Evolutionary conservation across 2,888 invertebrate species (phyloP).

Genomic region (Acanthosepion esculentum): DNA sequence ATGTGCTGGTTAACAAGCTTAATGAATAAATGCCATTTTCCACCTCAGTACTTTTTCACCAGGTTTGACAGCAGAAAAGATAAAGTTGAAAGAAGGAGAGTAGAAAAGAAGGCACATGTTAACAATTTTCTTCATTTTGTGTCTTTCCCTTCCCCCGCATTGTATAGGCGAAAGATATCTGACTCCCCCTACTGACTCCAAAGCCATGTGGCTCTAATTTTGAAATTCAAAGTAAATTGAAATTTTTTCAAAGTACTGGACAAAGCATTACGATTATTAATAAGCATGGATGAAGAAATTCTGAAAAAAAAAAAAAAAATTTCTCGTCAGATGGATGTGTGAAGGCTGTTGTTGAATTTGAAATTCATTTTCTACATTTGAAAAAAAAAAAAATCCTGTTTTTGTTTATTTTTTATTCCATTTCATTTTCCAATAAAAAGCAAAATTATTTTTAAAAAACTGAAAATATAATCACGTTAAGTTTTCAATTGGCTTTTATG

Average conservation of each 20-base stretch:
- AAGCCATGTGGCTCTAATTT: neutral
- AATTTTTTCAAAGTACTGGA: neutral
- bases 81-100: neutral
- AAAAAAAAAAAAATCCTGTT: neutral
- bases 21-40: slow-evolving; percentile 33
- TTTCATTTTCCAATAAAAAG: neutral
- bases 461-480: neutral
- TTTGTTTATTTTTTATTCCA: neutral
- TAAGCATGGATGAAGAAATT: neutral
- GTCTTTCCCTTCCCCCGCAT: neutral
- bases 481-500: slow-evolving; percentile 33
- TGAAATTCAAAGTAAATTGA: slow-evolving; percentile 6
- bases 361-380: neutral
- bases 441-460: neutral
- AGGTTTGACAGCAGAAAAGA: neutral
- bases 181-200: neutral
- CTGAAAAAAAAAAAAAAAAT: neutral
- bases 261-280: neutral
- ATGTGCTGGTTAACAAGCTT: slow-evolving; percentile 33
- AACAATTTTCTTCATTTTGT: neutral
- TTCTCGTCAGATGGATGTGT: neutral
- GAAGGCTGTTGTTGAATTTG: neutral
- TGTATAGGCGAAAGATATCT: neutral
- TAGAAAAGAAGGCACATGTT: neutral
- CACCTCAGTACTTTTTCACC: neutral